Base-by-base conservation (phyloP, 2,797 vertebrate species). In the Tachyglossus aculeatus region DNA sequence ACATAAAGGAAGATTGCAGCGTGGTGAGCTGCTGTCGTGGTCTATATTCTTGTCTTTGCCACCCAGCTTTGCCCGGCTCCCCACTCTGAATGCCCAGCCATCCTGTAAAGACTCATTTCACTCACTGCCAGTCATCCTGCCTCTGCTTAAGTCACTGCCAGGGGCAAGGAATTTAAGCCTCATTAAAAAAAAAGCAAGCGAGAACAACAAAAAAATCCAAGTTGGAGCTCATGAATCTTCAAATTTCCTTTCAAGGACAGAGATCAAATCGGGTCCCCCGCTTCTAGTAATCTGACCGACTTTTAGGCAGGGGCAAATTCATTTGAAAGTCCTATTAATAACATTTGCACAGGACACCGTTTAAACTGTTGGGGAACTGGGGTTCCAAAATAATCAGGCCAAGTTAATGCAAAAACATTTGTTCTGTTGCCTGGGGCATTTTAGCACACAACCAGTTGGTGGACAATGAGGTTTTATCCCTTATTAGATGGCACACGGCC, bases 261-360 rank as follows among this genome's bases (percentile, higher is more conserved):
- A 83, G 76, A 84, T 73, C 53, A 73, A 72, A 67, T 52, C 62
- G 59, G 52, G 32, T 38, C 63, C 53, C 19, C 47, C 29, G n/a
- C 55, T 84, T 39, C 51, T 18, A 18, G n/a, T 67, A 50, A 71
- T 15, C 39, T 78, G 57, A 52, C 67, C 66, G 3, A 62, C 53
- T 61, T 56, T 78, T 33, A 74, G 71, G 78, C 7, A 80, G 32
- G 33, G 33, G 54, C 50, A 65, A 54, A 71, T 81, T 76, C 57
- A 61, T 85, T 77, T 86, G 65, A 85, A 86, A 36, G 67, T 40
- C 52, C 62, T 54, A 55, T 62, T 81, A 77, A 38, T 68, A 77
- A 62, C 75, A 71, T 66, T 63, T 81, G 41, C 13, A 27, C 16
- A 66, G 27, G 16, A 36, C 43, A 43, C 27, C 47, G 40, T 67